These are phyloP conservation scores for Chlorodrepanis virens DNA, from an alignment of 2,113 vertebrate genomes.

Conservation along the genomic window DNA sequence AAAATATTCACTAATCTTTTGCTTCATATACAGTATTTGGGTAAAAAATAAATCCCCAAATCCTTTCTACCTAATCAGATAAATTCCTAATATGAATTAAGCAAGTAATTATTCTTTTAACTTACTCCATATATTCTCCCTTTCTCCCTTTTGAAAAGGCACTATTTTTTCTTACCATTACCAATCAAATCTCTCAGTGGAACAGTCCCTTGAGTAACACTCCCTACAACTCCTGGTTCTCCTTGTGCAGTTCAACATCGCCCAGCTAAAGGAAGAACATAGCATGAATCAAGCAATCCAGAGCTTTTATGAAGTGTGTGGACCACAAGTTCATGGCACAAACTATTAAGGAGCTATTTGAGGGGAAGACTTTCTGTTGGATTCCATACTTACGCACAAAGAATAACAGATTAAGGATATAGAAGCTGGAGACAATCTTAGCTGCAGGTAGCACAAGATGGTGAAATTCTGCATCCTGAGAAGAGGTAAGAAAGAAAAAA, in stretches of 20 bases:
- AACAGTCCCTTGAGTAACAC: background rate
- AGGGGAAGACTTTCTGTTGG: background rate
- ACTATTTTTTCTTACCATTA: background rate
- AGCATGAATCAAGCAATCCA: background rate
- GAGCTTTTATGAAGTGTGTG: background rate
- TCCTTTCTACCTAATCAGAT: background rate
- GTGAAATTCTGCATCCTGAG: background rate
- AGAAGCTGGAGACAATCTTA: background rate
- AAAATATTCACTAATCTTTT: conserved; percentile 10
- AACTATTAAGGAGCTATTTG: background rate
- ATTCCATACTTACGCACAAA: background rate
- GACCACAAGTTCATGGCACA: background rate
- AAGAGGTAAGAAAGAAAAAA: background rate
- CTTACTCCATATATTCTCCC: background rate
- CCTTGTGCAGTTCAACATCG: background rate
- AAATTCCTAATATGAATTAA: background rate
- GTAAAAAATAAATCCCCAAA: background rate
- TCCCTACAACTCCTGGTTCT: background rate
- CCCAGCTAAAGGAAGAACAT: background rate
- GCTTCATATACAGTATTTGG: background rate
- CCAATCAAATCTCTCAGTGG: background rate
- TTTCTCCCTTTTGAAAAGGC: background rate
- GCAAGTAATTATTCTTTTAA: background rate
- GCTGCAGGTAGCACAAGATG: background rate
- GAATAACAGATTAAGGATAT: background rate